Percentiles rank a stretch among this genome's conserved stretches.
Evolutionary conservation across 2,113 vertebrate genomes (phyloP).

Genomic region (Syngnathus scovelli): DNA sequence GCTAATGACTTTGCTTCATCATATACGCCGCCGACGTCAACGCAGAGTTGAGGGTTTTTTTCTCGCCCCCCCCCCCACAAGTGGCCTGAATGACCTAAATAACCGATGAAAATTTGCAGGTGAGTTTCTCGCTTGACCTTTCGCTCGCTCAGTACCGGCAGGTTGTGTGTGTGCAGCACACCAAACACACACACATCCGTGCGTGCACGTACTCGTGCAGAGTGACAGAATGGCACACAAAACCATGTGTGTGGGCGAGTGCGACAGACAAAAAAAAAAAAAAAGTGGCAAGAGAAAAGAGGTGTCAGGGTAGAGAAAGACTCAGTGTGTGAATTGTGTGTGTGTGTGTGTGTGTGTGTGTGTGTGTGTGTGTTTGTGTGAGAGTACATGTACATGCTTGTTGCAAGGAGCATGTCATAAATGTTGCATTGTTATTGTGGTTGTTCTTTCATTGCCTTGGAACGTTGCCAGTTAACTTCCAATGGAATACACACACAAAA

Average conservation of each 20-base stretch:
- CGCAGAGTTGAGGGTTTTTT: not conserved
- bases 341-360: too few species aligned
- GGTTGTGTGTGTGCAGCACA: constrained; percentile 6
- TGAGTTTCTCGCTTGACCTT: constrained; percentile 24
- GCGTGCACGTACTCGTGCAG: constrained; percentile 13
- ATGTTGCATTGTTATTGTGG: not conserved
- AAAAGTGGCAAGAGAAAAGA: constrained; percentile 5
- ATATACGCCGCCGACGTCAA: not conserved
- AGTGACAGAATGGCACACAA: constrained; percentile 5
- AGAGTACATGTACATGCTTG: constrained; percentile 10
- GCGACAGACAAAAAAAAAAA: constrained; percentile 36
- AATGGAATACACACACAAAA: not conserved
- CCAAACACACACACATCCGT: constrained; percentile 17
- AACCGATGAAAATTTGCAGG: not conserved
- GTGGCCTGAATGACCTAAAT: not conserved
- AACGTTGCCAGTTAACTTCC: not conserved
- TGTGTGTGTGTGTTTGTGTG: constrained; percentile 1
- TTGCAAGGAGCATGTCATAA: not conserved
- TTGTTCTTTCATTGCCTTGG: constrained; percentile 6
- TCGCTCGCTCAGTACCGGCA: not conserved
- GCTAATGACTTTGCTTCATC: not conserved
- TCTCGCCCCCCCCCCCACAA: not conserved
- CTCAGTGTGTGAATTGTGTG: constrained; percentile 16
- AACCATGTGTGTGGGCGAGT: constrained; percentile 21
- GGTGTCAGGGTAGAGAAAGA: constrained; percentile 11